Conservation (phyloP, 2,888 invertebrate species). For the Aphrophora alni region DNA sequence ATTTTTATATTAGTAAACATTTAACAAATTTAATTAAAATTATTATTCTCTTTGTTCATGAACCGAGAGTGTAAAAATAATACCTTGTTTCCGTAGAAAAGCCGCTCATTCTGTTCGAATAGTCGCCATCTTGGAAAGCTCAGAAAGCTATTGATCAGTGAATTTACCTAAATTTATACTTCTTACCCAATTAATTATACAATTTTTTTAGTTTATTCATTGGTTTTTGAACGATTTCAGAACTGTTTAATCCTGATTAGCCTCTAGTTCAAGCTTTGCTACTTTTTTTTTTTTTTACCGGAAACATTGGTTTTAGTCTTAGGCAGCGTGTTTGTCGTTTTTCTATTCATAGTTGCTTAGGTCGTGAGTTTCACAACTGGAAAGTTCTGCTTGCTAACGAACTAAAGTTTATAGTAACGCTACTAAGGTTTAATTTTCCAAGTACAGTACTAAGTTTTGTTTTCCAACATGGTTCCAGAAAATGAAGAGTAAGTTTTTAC, state of each 20-base stretch:
- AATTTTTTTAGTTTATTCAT: background rate
- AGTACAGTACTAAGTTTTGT: background rate
- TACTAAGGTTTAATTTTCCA: too few relatives aligned
- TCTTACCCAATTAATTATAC: background rate
- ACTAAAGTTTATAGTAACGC: too few relatives aligned
- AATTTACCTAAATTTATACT: background rate
- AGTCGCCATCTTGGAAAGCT: background rate
- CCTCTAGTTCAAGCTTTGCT: background rate
- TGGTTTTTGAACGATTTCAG: background rate
- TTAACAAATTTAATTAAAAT: too few relatives aligned
- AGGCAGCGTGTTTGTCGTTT: background rate
- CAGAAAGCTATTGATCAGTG: background rate
- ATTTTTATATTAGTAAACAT: too few relatives aligned
- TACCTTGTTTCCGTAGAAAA: background rate
- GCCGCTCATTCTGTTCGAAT: conserved; percentile 2
- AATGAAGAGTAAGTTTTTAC: background rate
- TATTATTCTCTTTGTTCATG: too few relatives aligned
- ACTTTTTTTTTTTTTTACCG: background rate
- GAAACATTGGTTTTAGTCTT: background rate
- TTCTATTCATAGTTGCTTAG: background rate
- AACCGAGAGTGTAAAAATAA: too few relatives aligned
- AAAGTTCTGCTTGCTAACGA: background rate
- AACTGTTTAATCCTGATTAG: too few relatives aligned
- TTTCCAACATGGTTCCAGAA: background rate
- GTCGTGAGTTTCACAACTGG: background rate